A percentile compares a stretch with the other conserved stretches of the same genome.
These are phyloP conservation scores for Drosophila robusta DNA, from an alignment of 2,888 invertebrate species.

Conservation along the genomic window DNA sequence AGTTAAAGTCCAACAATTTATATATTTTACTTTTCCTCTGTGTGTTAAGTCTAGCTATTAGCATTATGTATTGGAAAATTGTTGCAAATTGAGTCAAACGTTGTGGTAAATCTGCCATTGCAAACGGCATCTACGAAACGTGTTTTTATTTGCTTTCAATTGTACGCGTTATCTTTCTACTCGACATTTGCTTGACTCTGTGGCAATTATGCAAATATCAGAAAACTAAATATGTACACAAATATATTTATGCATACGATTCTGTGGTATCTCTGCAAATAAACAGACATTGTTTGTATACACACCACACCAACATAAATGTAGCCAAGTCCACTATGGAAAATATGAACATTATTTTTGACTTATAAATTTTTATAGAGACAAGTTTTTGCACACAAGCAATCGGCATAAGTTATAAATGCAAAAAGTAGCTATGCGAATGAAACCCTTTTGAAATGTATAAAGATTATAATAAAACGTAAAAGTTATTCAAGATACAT, in stretches of 20 bases:
- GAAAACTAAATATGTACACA: conserved; percentile 9
- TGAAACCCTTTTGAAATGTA: no score
- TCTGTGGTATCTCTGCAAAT: conserved; percentile 12
- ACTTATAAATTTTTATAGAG: no score
- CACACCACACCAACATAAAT: neutral
- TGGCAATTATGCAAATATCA: conserved; percentile 50
- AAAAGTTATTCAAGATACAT: neutral
- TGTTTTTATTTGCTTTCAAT: conserved; percentile 43
- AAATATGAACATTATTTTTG: neutral
- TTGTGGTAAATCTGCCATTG: conserved; percentile 15
- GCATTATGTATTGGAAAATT: conserved; percentile 15
- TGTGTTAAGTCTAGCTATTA: conserved; percentile 13
- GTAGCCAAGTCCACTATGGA: conserved; percentile 6
- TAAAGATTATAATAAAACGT: neutral
- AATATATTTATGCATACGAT: neutral
- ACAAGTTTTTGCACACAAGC: no score
- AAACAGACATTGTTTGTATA: conserved; percentile 8
- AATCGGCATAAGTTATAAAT: neutral
- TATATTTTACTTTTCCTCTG: conserved; percentile 16
- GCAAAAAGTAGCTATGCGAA: neutral
- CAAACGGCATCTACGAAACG: neutral
- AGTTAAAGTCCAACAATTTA: conserved; percentile 4
- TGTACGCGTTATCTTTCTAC: conserved; percentile 16
- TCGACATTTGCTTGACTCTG: conserved; percentile 17
- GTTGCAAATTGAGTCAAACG: conserved; percentile 55